Evolutionary conservation across 2,797 vertebrate genomes (phyloP).

Genomic region (Falco peregrinus): DNA sequence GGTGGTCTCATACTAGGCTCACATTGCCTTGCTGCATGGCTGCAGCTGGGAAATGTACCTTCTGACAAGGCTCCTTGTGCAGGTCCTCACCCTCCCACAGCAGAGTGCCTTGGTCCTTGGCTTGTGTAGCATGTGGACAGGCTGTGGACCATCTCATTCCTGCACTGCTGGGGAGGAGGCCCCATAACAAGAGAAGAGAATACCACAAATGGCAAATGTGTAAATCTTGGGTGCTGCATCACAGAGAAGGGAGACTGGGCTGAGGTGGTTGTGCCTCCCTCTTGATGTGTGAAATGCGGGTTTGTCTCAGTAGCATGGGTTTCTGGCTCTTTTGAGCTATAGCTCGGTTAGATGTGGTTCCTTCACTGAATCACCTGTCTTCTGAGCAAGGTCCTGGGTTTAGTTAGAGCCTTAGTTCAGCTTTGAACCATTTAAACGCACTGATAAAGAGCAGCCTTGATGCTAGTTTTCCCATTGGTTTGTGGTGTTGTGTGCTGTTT

Average conservation of each 20-base stretch:
- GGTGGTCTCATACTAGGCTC: neutral
- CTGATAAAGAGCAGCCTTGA: neutral
- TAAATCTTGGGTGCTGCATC: neutral
- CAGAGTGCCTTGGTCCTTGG: neutral
- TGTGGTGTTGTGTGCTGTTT: neutral
- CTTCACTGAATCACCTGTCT: neutral
- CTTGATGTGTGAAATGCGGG: neutral
- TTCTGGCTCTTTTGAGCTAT: neutral
- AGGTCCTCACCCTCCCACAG: neutral
- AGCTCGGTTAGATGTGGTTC: neutral
- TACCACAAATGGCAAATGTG: neutral
- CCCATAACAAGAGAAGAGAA: neutral
- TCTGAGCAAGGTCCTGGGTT: neutral
- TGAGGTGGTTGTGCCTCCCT: accelerated
- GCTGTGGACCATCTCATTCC: neutral
- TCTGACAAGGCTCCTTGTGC: neutral
- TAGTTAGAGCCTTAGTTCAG: neutral
- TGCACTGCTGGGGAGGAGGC: neutral
- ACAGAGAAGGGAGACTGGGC: neutral
- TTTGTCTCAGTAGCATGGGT: neutral
- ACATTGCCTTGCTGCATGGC: accelerated
- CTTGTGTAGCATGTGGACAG: neutral
- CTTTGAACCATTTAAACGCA: neutral
- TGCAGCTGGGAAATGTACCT: neutral
- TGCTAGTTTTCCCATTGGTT: neutral